These are phyloP conservation scores for Stomatorhinus ivindoensis DNA, from an alignment of 2,113 vertebrate species.

Conservation along the genomic window DNA sequence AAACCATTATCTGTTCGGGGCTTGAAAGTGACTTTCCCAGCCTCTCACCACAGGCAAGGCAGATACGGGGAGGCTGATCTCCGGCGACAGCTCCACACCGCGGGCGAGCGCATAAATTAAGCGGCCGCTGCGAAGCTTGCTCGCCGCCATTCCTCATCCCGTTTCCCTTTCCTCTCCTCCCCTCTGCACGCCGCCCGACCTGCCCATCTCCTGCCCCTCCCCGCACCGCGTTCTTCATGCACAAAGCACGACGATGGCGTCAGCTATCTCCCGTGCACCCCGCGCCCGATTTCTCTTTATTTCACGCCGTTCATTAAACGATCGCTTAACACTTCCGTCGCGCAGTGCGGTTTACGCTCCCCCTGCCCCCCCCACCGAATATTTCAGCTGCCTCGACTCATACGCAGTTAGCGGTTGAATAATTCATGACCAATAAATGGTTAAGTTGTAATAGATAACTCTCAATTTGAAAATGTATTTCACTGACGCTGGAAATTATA, in stretches of 20 bases:
- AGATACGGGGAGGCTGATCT: conserved; percentile 14
- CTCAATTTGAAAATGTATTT: conserved; percentile 9
- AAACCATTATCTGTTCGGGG: conserved; percentile 15
- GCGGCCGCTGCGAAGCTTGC: background rate
- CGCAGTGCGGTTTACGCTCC: background rate
- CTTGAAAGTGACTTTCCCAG: conserved; percentile 17
- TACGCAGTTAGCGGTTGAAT: background rate
- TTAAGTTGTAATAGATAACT: background rate
- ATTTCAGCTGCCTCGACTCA: background rate
- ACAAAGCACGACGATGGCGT: background rate
- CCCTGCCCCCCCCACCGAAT: background rate
- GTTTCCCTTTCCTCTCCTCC: background rate
- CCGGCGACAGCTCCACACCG: background rate
- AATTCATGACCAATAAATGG: background rate
- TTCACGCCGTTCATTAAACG: background rate
- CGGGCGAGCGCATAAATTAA: conserved; percentile 23
- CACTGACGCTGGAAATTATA: background rate
- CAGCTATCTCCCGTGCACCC: background rate
- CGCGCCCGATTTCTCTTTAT: background rate
- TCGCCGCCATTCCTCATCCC: background rate
- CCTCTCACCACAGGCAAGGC: background rate
- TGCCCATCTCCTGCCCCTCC: background rate
- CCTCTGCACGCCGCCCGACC: background rate
- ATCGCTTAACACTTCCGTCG: background rate
- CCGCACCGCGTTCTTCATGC: background rate